phyloP scores from a whole-genome alignment of 2,113 vertebrate species.

The Parus major region DNA sequence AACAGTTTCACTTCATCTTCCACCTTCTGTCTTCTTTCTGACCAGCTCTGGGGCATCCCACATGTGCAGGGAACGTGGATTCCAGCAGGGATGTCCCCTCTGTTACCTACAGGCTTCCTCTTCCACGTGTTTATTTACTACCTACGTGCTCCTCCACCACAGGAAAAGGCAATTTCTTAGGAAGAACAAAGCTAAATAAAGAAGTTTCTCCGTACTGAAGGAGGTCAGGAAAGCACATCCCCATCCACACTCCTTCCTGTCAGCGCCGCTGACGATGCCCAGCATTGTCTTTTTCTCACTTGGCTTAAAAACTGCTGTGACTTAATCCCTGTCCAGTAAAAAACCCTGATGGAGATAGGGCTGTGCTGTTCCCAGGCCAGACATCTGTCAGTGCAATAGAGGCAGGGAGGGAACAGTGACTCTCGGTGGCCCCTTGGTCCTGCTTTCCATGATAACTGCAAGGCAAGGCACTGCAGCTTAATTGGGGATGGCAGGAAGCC shows the following conservation, averaged over 20 bases:
- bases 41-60: not conserved
- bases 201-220: not conserved
- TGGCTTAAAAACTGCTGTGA: slow-evolving; percentile 39
- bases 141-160: slow-evolving; percentile 13
- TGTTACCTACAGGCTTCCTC: not conserved
- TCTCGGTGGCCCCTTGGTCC: not conserved
- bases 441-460: not conserved
- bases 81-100: not conserved
- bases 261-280: not conserved
- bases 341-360: not conserved
- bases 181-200: slow-evolving; percentile 57
- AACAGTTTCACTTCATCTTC: not conserved
- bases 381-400: slow-evolving; percentile 50
- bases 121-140: not conserved
- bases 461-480: slow-evolving; percentile 6
- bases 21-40: not conserved
- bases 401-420: slow-evolving; percentile 15
- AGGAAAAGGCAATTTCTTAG: slow-evolving; percentile 24
- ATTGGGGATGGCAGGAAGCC: slow-evolving; percentile 45
- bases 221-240: slow-evolving; percentile 61
- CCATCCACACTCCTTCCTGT: slow-evolving; percentile 42
- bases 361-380: slow-evolving; percentile 21
- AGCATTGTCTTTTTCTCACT: slow-evolving; percentile 45
- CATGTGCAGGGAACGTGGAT: not conserved
- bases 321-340: slow-evolving; percentile 10